Conservation (phyloP, 2,888 invertebrate genomes). For the Clusia tigrina region DNA sequence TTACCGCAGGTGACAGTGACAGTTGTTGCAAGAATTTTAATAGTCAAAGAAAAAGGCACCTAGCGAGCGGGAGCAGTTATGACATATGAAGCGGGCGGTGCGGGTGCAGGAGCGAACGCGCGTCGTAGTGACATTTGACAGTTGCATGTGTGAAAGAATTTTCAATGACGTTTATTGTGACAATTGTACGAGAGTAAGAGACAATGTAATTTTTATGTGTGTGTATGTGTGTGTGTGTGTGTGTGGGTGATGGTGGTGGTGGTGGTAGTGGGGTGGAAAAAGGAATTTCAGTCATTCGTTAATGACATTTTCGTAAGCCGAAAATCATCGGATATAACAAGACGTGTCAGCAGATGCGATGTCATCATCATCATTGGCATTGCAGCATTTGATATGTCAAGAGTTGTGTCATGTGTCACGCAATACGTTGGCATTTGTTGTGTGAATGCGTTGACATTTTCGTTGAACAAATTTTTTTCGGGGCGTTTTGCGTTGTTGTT, state of each 20-base stretch:
- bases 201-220: constrained; percentile 16
- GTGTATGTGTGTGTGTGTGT: constrained; percentile 24
- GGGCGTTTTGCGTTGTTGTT: background rate
- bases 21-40: constrained; percentile 19
- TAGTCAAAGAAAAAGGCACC: background rate
- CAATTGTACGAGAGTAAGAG: background rate
- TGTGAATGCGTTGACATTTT: constrained; percentile 7
- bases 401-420: constrained; percentile 40
- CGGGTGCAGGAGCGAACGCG: background rate
- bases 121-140: background rate
- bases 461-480: constrained; percentile 22
- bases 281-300: constrained; percentile 54
- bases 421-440: constrained; percentile 30
- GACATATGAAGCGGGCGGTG: background rate
- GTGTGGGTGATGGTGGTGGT: constrained; percentile 12
- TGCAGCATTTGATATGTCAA: constrained; percentile 45
- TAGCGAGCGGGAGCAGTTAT: background rate
- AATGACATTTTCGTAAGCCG: constrained; percentile 60
- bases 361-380: constrained; percentile 62
- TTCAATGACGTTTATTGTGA: constrained; percentile 10
- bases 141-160: constrained; percentile 4
- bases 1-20: constrained; percentile 12
- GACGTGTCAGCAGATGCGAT: constrained; percentile 63
- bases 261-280: constrained; percentile 33
- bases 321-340: constrained; percentile 64